A percentile compares a stretch with the other conserved stretches of the same genome.
phyloP scores from a whole-genome alignment of 53 echinoderm and acorn worm species.

The Echinometra lucunter region DNA sequence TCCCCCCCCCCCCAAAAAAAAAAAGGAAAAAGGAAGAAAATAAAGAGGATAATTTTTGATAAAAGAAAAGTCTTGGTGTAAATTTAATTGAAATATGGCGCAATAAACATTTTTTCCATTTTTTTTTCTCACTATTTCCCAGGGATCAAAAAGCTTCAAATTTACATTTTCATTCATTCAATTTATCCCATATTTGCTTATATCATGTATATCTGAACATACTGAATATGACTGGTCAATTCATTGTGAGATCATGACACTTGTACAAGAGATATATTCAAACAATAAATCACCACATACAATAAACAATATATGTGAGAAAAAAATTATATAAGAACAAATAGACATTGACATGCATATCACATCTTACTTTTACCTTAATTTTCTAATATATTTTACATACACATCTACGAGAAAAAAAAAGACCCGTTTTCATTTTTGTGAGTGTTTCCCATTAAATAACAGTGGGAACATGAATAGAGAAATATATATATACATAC shows the following conservation, averaged over 20 bases:
- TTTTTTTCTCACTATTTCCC: neutral
- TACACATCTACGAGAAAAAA: slow-evolving; percentile 59
- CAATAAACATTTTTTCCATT: neutral
- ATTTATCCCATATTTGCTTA: neutral
- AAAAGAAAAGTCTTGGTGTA: too few species aligned
- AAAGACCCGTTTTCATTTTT: slow-evolving; percentile 62
- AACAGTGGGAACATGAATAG: slow-evolving; percentile 62
- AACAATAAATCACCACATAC: slow-evolving; percentile 44
- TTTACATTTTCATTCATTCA: neutral
- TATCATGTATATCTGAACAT: neutral
- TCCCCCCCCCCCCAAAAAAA: too few species aligned
- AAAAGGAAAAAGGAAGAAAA: neutral
- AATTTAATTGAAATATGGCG: neutral
- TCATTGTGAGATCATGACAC: slow-evolving; percentile 1
- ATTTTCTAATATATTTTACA: slow-evolving; percentile 54
- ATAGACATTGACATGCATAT: slow-evolving; percentile 49
- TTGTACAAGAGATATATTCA: neutral
- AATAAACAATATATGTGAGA: slow-evolving; percentile 40
- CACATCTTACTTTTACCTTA: slow-evolving; percentile 34
- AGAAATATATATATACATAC: slow-evolving; percentile 69
- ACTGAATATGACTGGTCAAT: neutral
- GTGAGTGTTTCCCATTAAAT: slow-evolving; percentile 51
- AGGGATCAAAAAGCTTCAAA: too few species aligned
- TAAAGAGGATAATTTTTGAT: too few species aligned
- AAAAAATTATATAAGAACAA: slow-evolving; percentile 37